phyloP scores from a whole-genome alignment of 1,140 invertebrate genomes.

The Apis florea region DNA sequence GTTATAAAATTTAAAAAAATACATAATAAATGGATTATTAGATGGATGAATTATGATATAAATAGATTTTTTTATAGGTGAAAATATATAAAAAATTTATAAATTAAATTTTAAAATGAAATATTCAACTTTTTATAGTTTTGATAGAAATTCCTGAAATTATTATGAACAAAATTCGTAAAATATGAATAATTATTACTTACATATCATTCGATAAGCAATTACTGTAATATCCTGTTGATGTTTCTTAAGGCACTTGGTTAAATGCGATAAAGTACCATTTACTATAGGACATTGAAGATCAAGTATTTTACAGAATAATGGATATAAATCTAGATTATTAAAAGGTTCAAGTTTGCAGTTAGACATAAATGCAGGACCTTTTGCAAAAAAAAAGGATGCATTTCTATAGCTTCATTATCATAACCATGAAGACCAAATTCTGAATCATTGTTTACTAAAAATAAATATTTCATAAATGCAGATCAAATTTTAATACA shows the following conservation, averaged over 20 bases:
- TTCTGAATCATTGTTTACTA: constrained; percentile 78
- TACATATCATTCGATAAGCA: constrained; percentile 43
- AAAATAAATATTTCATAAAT: constrained; percentile 47
- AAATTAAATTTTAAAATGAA: too few relatives aligned
- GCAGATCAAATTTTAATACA: not conserved
- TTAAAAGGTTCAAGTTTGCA: constrained; percentile 82
- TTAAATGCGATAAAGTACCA: constrained; percentile 75
- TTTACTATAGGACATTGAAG: constrained; percentile 79
- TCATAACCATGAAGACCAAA: constrained; percentile 87
- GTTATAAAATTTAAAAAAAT: too few relatives aligned
- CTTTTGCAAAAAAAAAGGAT: constrained; percentile 85
- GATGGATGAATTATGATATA: too few relatives aligned
- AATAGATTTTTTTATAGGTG: too few relatives aligned
- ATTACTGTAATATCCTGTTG: constrained; percentile 30
- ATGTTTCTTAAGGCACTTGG: constrained; percentile 65
- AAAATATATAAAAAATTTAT: too few relatives aligned
- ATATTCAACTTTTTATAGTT: too few relatives aligned
- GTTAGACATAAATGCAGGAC: constrained; percentile 83
- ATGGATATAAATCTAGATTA: constrained; percentile 84
- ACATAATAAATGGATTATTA: too few relatives aligned
- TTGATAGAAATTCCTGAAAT: too few relatives aligned
- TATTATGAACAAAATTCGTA: too few relatives aligned
- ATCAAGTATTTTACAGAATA: constrained; percentile 85
- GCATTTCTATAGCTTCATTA: constrained; percentile 82
- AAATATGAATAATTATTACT: constrained; percentile 22